Evolutionary conservation across 2,113 vertebrate genomes (phyloP), one percentile per base, ranked within the genome.

Genomic region (Heteronetta atricapilla): DNA sequence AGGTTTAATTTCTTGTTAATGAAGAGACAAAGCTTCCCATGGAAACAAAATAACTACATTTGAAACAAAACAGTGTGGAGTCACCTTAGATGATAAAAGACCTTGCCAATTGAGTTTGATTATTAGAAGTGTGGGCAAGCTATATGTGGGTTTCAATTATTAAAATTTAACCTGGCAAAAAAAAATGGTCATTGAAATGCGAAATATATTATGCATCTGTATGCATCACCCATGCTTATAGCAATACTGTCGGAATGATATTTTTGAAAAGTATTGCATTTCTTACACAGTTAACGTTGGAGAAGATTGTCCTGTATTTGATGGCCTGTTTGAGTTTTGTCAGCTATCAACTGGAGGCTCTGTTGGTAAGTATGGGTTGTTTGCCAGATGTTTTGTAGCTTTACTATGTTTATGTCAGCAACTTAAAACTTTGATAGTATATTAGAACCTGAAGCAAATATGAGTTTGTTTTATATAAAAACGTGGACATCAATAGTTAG

Each of bases 301-400:
- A 81, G 98, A 98, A 95, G 98, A 98, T 84, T 98, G 98, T 97
- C 98, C 98, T 86, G 98, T 98, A 15, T 98, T 98, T 97, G 98
- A 98, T 96, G 98, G 98, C 52, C 97, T 98, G 31, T 98, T 98
- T 96, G 98, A 98, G 68, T 98, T 98, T 89, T 98, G 98, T 92
- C 98, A 98, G 84, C 96, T 98, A 46, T 98, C 98, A 83, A 98
- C 98, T 80, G 98, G 98, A 89, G 98, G 98, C 21, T 98, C 98
- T 93, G 98, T 98, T 82, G 98, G 98, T 98, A 94, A 97, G 98
- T 97, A 31, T 48, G 70, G 25, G 11, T 42, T 82, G 26, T 73
- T 72, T 89, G 64, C 28, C 46, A 68, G 4, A 16, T 72, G 1
- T 82, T 91, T 78, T 55, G 21, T 81, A 53, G 11, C 25, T 81